Evolutionary conservation across 1,140 invertebrate species (phyloP).

Genomic region (Heliconius himera): DNA sequence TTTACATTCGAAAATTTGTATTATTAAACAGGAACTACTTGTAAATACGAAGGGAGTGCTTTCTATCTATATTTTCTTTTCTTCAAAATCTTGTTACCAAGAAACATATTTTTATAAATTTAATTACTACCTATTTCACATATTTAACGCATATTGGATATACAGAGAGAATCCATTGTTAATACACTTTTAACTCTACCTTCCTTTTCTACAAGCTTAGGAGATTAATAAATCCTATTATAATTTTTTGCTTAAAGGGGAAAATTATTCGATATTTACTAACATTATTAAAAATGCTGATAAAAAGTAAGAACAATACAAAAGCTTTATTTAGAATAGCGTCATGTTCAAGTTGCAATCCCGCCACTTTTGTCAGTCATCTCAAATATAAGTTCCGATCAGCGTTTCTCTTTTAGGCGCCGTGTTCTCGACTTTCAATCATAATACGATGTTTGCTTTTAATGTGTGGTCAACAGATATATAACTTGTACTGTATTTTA

Average conservation of each 20-base stretch:
- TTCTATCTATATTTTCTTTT: too few relatives aligned
- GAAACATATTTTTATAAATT: too few relatives aligned
- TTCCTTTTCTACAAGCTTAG: too few relatives aligned
- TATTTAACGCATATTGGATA: too few relatives aligned
- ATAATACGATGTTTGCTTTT: neutral
- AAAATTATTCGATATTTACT: neutral
- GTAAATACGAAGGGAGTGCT: too few relatives aligned
- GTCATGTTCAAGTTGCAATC: neutral
- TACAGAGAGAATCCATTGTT: too few relatives aligned
- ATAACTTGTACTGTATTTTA: neutral
- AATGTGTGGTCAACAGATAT: neutral
- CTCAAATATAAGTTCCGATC: slow-evolving; percentile 2
- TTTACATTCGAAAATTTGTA: too few relatives aligned
- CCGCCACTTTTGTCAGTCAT: neutral
- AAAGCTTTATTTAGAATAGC: neutral
- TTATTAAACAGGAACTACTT: too few relatives aligned
- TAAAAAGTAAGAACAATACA: neutral
- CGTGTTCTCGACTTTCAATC: neutral
- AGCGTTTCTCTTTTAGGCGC: slow-evolving; percentile 4
- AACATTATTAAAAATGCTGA: neutral
- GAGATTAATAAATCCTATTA: too few relatives aligned
- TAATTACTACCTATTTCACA: too few relatives aligned
- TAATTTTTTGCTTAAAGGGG: neutral
- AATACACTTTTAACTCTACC: too few relatives aligned
- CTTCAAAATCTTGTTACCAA: too few relatives aligned